A percentile compares a stretch with the other conserved stretches of the same genome.
phyloP scores from a whole-genome alignment of 2,113 vertebrate genomes.

The Anthoscopus minutus region DNA sequence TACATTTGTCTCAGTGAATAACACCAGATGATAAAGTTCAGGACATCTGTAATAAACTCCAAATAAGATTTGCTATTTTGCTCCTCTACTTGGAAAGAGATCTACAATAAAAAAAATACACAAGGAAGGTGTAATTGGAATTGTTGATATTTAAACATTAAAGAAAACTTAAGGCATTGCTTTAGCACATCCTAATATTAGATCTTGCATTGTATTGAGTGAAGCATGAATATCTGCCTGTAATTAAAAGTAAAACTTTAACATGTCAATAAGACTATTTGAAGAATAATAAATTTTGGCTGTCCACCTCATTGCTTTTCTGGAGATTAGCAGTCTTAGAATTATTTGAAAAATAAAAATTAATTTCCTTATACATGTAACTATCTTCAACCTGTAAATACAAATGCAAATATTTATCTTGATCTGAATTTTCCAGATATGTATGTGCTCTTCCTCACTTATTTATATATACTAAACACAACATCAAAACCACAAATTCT shows the following conservation, averaged over 20 bases:
- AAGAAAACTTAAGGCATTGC: background rate
- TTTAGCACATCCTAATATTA: background rate
- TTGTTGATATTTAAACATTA: background rate
- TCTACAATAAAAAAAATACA: background rate
- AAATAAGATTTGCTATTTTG: background rate
- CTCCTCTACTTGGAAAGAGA: background rate
- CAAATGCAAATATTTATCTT: background rate
- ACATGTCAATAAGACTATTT: background rate
- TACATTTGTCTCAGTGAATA: background rate
- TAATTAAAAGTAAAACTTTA: background rate
- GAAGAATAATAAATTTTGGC: background rate
- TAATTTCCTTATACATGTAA: background rate
- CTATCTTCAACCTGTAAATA: background rate
- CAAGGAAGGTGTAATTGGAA: background rate
- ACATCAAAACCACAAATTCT: background rate
- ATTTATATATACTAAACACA: background rate
- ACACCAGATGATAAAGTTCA: background rate
- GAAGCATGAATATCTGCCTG: background rate
- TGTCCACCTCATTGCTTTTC: background rate
- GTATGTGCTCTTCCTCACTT: background rate
- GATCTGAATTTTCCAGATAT: background rate
- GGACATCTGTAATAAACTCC: background rate
- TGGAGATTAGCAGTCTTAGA: background rate
- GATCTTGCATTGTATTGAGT: background rate
- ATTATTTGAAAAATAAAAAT: background rate